Evolutionary conservation across 2,888 invertebrate genomes (phyloP), one percentile per base, ranked within the genome.

Genomic region (Mimachlamys varia): DNA sequence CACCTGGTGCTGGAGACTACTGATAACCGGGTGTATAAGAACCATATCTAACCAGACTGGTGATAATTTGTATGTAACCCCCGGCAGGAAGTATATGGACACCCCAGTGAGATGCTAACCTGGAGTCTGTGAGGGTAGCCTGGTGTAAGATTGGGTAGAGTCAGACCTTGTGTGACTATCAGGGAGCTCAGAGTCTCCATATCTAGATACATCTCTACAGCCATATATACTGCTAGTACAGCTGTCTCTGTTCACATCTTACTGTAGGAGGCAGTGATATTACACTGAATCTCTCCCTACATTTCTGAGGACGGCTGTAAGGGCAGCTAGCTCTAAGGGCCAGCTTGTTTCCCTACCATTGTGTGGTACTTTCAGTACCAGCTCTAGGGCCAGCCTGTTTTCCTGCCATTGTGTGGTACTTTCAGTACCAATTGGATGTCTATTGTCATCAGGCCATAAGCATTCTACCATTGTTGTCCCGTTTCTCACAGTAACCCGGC

Each of bases 191-290:
- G 19, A 15, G 53, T 1, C 53, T 19, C 53, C 53, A 27, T 76
- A 76, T 76, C 76, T 76, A 33, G 27, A 33, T 76, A 76, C 76
- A 76, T 76, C 76, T 76, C 4, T 15, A 33, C 33, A 76, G 33
- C 76, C 76, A 27, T 76, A 76, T 76, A 76, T 27, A 76, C 76
- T 76, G 53, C 12, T 19, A 12, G 76, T 76, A 76, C 76, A 76
- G 76, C 76, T 76, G 76, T 76, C 76, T 76, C 27, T 13, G 33
- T 76, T 76, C 76, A 76, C 76, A 76, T 76, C 76, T 76, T 15
- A 33, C 33, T 76, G 27, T 27, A 76, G 76, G 33, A 76, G 62
- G 33, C 27, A 76, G 76, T 76, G 76, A 76, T 76, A 76, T 76
- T 76, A 27, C 7, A 27, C 76, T 53, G 13, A 3, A 44, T 44